A percentile compares a stretch with the other conserved stretches of the same genome.
Conservation (phyloP, 2,888 invertebrate species). For the Calliphora vomitoria region DNA sequence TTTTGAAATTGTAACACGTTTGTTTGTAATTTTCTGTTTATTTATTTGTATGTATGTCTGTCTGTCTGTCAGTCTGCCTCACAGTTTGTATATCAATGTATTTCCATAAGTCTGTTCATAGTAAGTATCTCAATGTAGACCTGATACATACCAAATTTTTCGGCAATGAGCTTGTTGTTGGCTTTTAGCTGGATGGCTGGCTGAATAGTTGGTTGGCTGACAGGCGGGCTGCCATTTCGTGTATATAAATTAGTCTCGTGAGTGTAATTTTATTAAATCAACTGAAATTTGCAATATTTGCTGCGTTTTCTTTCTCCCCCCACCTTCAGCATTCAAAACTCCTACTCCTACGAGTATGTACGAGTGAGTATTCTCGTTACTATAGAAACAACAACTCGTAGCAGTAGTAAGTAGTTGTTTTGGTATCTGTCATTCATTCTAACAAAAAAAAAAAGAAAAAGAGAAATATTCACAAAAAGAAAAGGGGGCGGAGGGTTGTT, state of each 20-base stretch:
- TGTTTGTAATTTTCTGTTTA: slow-evolving; percentile 33
- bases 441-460: slow-evolving; percentile 19
- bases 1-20: slow-evolving; percentile 19
- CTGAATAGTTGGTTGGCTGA: slow-evolving; percentile 24
- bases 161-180: slow-evolving; percentile 17
- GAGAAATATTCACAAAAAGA: neutral
- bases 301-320: slow-evolving; percentile 65
- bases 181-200: slow-evolving; percentile 11
- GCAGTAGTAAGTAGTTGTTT: slow-evolving; percentile 10
- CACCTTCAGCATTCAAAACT: slow-evolving; percentile 42
- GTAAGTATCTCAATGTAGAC: slow-evolving; percentile 11
- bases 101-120: neutral
- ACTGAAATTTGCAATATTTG: slow-evolving; percentile 83
- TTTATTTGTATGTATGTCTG: slow-evolving; percentile 22
- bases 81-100: neutral
- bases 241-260: slow-evolving; percentile 83
- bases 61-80: neutral
- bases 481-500: slow-evolving; percentile 67
- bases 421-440: slow-evolving; percentile 42
- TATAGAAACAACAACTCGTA: slow-evolving; percentile 4
- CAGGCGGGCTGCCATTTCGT: slow-evolving; percentile 55
- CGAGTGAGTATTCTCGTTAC: neutral
- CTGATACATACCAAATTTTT: slow-evolving; percentile 57
- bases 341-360: neutral
- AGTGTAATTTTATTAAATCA: slow-evolving; percentile 84